These are phyloP conservation scores for Colletes latitarsis DNA, from an alignment of 1,140 invertebrate species.

Conservation along the genomic window DNA sequence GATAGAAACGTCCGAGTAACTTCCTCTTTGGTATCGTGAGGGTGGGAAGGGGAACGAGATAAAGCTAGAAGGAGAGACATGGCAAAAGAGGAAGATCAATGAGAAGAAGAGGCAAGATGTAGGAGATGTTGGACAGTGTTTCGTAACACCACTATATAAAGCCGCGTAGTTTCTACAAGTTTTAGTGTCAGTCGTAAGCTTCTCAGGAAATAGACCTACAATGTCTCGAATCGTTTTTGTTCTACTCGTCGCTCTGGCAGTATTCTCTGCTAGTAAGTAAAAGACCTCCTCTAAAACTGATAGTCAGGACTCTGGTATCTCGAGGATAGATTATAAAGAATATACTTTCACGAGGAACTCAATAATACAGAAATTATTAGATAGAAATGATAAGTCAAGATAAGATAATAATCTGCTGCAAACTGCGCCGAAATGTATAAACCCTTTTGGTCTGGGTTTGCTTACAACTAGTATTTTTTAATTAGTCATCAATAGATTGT, in stretches of 20 bases:
- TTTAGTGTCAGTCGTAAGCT: not conserved
- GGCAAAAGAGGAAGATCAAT: not conserved
- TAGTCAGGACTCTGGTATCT: not conserved
- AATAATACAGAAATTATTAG: too few species aligned
- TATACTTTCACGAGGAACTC: too few species aligned
- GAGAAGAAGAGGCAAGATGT: not conserved
- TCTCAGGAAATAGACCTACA: not conserved
- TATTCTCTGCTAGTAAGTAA: constrained; percentile 17
- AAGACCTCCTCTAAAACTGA: too few species aligned
- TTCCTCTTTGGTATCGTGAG: not conserved
- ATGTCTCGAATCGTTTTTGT: constrained; percentile 30
- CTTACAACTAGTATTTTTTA: too few species aligned
- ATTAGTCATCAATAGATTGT: too few species aligned
- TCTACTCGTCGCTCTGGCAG: constrained; percentile 7
- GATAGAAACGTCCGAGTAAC: not conserved
- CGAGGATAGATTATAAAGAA: not conserved
- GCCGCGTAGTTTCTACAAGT: not conserved
- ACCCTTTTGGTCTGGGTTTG: too few species aligned
- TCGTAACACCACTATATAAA: constrained; percentile 15
- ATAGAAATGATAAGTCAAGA: too few species aligned
- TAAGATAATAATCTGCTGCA: too few species aligned
- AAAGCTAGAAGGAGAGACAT: not conserved
- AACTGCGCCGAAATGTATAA: too few species aligned
- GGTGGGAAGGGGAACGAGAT: not conserved
- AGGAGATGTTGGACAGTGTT: not conserved